Evolutionary conservation across 2,888 invertebrate species (phyloP).

Genomic region (Chaitophorus viminalis): DNA sequence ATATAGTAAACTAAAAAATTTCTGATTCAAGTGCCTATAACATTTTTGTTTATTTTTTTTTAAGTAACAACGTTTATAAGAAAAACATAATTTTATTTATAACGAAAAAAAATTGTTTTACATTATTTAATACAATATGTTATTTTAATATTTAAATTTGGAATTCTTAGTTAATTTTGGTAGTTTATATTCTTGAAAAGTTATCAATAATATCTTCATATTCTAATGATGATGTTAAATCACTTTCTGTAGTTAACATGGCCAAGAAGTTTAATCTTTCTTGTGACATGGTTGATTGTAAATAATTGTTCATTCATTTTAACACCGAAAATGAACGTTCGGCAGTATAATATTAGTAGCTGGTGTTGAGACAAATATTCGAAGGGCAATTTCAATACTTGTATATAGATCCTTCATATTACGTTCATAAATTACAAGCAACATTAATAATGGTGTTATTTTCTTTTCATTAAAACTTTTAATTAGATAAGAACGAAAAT

Average conservation of each 20-base stretch:
- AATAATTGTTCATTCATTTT: no score
- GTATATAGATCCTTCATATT: constrained; percentile 1
- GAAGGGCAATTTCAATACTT: constrained; percentile 10
- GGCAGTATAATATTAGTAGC: background rate
- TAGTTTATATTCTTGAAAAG: background rate
- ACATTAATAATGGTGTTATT: background rate
- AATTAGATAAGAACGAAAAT: constrained; percentile 3
- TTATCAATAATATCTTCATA: background rate
- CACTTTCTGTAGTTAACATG: background rate
- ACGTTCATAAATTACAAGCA: constrained; percentile 5
- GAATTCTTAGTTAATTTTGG: background rate
- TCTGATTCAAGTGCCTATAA: background rate
- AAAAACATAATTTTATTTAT: background rate
- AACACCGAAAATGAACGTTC: no score
- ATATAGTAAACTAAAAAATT: background rate
- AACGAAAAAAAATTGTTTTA: background rate
- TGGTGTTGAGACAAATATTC: constrained; percentile 19
- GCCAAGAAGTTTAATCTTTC: constrained; percentile 3
- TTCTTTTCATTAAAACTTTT: constrained; percentile 2
- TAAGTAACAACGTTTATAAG: background rate
- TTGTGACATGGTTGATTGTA: background rate
- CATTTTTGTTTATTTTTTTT: background rate
- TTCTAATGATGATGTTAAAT: background rate
- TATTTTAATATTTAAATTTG: background rate
- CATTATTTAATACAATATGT: background rate